Percentiles rank a stretch among this genome's conserved stretches.
Evolutionary conservation across 2,797 vertebrate genomes (phyloP).

Genomic region (Microctenopoma lineatum): DNA sequence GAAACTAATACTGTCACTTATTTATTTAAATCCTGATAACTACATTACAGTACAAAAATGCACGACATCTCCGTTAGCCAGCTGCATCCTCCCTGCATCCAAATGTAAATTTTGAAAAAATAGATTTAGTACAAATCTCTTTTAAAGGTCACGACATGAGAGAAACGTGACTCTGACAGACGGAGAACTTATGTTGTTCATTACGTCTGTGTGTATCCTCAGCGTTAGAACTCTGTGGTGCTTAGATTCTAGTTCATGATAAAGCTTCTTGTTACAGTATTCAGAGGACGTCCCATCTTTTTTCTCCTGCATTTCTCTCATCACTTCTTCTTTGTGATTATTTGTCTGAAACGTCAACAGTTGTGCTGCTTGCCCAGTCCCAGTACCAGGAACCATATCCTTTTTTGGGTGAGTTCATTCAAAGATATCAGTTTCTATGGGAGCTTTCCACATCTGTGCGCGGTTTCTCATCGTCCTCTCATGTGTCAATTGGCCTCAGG

Average conservation of each 20-base stretch:
- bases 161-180: no score
- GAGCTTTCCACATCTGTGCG: constrained; percentile 61
- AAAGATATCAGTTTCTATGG: constrained; percentile 40
- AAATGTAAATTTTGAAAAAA: no score
- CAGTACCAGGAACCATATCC: constrained; percentile 65
- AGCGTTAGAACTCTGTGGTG: no score
- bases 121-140: no score
- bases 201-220: no score
- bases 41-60: neutral
- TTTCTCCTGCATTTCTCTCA: neutral
- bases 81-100: neutral
- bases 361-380: constrained; percentile 78
- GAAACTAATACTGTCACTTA: no score
- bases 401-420: constrained; percentile 76
- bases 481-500: constrained; percentile 67
- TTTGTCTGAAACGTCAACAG: constrained; percentile 57
- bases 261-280: no score
- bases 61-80: neutral
- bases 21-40: no score
- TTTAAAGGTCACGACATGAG: no score
- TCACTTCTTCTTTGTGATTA: constrained; percentile 24
- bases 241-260: no score
- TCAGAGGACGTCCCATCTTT: neutral
- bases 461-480: constrained; percentile 51
- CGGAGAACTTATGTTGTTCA: no score